Conservation (phyloP, 2,797 vertebrate species). For the Aeoliscus strigatus region DNA sequence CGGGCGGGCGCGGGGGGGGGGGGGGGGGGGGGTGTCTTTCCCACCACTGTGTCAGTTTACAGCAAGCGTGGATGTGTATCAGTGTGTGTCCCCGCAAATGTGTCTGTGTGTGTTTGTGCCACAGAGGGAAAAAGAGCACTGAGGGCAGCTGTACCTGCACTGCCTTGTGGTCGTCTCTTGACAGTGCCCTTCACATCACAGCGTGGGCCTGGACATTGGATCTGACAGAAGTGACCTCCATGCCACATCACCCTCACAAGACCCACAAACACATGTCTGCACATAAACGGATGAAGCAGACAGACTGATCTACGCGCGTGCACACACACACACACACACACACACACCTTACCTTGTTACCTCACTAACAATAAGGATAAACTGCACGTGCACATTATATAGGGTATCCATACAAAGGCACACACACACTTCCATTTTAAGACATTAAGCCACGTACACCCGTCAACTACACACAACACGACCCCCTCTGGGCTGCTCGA, state of each 20-base stretch:
- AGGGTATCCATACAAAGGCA: slow-evolving; percentile 4
- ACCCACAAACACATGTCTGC: slow-evolving; percentile 45
- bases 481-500: slow-evolving; percentile 53
- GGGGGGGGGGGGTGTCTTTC: slow-evolving; percentile 43
- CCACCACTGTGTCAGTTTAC: slow-evolving; percentile 50
- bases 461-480: slow-evolving; percentile 27
- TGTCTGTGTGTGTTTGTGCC: slow-evolving; percentile 17
- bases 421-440: slow-evolving; percentile 1
- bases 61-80: slow-evolving; percentile 31
- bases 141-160: slow-evolving; percentile 77
- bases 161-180: slow-evolving; percentile 78
- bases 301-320: too few relatives aligned
- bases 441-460: slow-evolving; percentile 1
- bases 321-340: slow-evolving; percentile 19
- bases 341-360: slow-evolving; percentile 21
- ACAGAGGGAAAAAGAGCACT: slow-evolving; percentile 62
- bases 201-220: slow-evolving; percentile 74
- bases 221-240: slow-evolving; percentile 81
- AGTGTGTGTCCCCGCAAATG: slow-evolving; percentile 12
- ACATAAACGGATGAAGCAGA: slow-evolving; percentile 11
- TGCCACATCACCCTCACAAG: slow-evolving; percentile 69
- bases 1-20: too few relatives aligned
- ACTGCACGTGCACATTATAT: background rate
- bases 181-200: slow-evolving; percentile 84
- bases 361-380: background rate